Evolutionary conservation across 2,888 invertebrate genomes (phyloP), one percentile per base, ranked within the genome.

Genomic region (Parasteatoda lunata): DNA sequence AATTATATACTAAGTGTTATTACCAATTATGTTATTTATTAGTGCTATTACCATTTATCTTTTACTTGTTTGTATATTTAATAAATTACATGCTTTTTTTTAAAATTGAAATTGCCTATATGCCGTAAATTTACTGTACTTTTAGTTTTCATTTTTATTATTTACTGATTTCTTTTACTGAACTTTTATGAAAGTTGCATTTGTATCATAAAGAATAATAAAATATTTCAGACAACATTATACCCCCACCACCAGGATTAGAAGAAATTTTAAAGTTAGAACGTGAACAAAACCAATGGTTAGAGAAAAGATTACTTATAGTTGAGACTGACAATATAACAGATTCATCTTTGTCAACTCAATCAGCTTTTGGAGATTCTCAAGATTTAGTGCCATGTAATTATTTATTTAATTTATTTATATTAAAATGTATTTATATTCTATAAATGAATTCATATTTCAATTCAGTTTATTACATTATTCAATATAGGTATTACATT

Each of bases 221-320:
- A 45, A 51, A 9, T 5, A 52, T 77, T 81, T n/a, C 47, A 86
- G 86, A 86, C 73, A 81, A 81, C 13, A 77, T 86, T 30, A 66
- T 81, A n/a, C 84, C 79, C 0, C 83, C 83, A 30, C 86, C 86
- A 51, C 86, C 81, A 48, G 81, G 72, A 59, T 65, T 86, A 68
- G 86, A 86, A 77, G 86, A 86, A 73, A 69, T 86, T 45, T 68
- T 86, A 15, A 86, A 86, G 49, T 68, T 72, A 75, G 86, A 86
- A 68, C 13, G 81, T 51, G 86, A 81, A 15, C 86, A 86, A 59
- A 86, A 54, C 13, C 81, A 81, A 49, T 81, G 77, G 80, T 64
- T 86, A 4, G 86, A 86, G 59, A 77, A 86, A 47, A 49, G 77
- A 48, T 59, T 81, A 3, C 73, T 77, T 48, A 72, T 81, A 70